Evolutionary conservation across 2,888 invertebrate genomes (phyloP), one percentile per base, ranked within the genome.

Genomic region (Prosopocoilus inquinatus): DNA sequence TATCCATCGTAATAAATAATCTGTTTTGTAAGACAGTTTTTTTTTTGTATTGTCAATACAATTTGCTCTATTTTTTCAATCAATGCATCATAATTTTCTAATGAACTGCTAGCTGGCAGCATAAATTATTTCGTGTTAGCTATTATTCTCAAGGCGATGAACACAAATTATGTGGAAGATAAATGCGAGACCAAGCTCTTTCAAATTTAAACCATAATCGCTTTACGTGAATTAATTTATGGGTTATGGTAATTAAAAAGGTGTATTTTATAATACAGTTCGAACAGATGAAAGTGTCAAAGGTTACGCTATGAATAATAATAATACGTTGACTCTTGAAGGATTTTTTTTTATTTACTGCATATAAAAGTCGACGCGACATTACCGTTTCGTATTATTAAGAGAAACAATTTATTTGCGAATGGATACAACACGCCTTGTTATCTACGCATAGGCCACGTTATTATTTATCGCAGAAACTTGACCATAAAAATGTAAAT

Each of bases 191-290:
- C 44, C 38, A 47, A 28, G 53, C 49, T 53, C 49, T 59, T 53
- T 55, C 44, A 55, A 49, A 55, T 58, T 59, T 59, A 56, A 59
- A 47, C 56, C 49, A 53, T 48, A 59, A 59, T 59, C 56, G 50
- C 50, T 60, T 62, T 60, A 45, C 57, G 50, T 15, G 59, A 61
- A 59, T 59, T 59, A 57, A 61, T 61, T 61, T 61, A 61, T 61
- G 59, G 56, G 55, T 61, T 61, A 61, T 59, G 59, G 44, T 61
- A 61, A 61, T 61, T 61, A 61, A 59, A 54, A 50, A 57, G 53
- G 51, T 50, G 57, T 54, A 58, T 55, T 58, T 55, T 50, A 41
- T 47, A 43, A 43, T 50, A 41, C 47, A 51, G 47, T 45, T 47
- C 47, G 45, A 41, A 39, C 51, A 41, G 54, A 49, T 47, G 47